Conservation (phyloP, 2,113 vertebrate genomes). For the Eubucco bourcierii region DNA sequence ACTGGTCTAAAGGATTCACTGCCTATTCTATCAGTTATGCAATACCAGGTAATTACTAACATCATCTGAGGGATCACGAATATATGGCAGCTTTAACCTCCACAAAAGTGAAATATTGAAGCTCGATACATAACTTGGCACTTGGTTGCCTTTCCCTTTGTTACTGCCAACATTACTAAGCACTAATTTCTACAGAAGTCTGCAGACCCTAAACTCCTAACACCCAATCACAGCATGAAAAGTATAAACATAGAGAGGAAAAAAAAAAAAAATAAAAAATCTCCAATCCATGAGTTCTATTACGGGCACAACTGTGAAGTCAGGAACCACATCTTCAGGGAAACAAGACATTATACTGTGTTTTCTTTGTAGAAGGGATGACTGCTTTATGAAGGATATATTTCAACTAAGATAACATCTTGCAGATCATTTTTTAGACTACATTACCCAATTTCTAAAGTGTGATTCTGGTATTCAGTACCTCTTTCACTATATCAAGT, state of each 20-base stretch:
- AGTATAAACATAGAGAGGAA: not conserved
- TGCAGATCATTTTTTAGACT: not conserved
- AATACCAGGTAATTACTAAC: not conserved
- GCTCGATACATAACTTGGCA: not conserved
- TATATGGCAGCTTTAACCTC: not conserved
- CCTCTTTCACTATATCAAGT: not conserved
- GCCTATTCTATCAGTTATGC: not conserved
- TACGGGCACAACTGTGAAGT: not conserved
- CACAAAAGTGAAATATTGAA: not conserved
- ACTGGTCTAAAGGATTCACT: slow-evolving; percentile 30
- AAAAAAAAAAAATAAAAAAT: not conserved
- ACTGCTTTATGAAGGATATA: not conserved
- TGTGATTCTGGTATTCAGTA: not conserved
- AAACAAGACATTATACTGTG: not conserved
- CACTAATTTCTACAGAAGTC: slow-evolving; percentile 9
- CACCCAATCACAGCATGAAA: not conserved
- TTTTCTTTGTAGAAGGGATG: not conserved
- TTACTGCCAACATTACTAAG: not conserved
- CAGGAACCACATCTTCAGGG: not conserved
- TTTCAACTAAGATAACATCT: not conserved
- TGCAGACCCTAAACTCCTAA: not conserved
- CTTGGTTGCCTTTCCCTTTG: not conserved
- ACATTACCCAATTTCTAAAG: not conserved
- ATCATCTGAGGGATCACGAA: not conserved
- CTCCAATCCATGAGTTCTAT: not conserved